Percentiles rank a stretch among this genome's conserved stretches.
These are phyloP conservation scores for Thalassophryne amazonica DNA, from an alignment of 2,797 vertebrate species.

Conservation along the genomic window DNA sequence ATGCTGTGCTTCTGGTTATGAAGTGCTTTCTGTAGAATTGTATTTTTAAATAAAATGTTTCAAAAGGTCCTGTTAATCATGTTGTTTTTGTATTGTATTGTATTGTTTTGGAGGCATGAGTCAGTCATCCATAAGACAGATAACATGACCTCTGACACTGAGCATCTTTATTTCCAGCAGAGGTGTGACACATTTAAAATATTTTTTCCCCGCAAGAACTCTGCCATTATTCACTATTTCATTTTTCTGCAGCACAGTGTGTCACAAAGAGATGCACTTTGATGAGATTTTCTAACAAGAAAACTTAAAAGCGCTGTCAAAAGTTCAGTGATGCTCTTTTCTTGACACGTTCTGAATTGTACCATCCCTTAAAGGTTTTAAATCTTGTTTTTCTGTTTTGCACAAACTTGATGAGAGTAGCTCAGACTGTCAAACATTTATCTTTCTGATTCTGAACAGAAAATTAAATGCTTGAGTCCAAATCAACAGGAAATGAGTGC, in stretches of 20 bases:
- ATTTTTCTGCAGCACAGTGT: neutral
- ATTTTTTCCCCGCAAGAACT: slow-evolving; percentile 7
- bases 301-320: neutral
- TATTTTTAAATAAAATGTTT: slow-evolving; percentile 19
- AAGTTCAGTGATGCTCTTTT: neutral
- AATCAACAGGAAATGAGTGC: slow-evolving; percentile 30
- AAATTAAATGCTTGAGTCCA: neutral
- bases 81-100: neutral
- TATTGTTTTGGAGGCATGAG: neutral
- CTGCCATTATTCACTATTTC: neutral
- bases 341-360: neutral
- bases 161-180: slow-evolving; percentile 12
- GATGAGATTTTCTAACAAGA: neutral
- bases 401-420: neutral
- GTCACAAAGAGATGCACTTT: neutral
- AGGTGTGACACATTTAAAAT: neutral
- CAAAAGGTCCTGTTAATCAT: neutral
- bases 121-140: neutral
- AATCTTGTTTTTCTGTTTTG: neutral
- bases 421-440: neutral
- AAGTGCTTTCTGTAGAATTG: neutral
- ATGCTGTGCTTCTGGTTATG: neutral
- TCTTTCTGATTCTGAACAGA: neutral
- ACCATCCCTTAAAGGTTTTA: neutral
- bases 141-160: neutral